These are phyloP conservation scores for Jacana jacana DNA, from an alignment of 2,113 vertebrate species.

Conservation along the genomic window DNA sequence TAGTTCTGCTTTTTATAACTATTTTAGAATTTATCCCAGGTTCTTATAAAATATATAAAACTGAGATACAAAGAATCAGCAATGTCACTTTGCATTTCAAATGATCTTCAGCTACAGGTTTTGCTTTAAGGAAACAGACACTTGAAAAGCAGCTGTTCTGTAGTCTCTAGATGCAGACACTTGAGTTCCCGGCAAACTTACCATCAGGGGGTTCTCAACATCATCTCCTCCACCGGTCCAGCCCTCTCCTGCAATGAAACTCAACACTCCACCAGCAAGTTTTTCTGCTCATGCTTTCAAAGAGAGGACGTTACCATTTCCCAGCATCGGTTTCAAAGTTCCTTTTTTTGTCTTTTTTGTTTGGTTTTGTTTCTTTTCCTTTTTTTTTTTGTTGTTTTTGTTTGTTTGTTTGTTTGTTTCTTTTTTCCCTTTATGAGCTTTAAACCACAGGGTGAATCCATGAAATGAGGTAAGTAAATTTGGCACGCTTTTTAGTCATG, in stretches of 20 bases:
- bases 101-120: conserved; percentile 78
- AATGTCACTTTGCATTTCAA: conserved; percentile 79
- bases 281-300: conserved; percentile 65
- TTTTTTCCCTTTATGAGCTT: conserved; percentile 72
- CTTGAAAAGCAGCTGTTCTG: conserved; percentile 75
- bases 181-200: conserved; percentile 72
- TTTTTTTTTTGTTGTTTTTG: rapidly evolving
- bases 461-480: conserved; percentile 96
- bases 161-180: conserved; percentile 72
- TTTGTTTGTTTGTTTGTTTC: too few species aligned
- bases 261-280: conserved; percentile 63
- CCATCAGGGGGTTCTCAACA: conserved; percentile 58
- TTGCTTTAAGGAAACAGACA: conserved; percentile 79
- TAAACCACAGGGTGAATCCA: conserved; percentile 83
- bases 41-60: conserved; percentile 85
- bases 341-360: not conserved
- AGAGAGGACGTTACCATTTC: conserved; percentile 56
- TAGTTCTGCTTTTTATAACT: conserved; percentile 70
- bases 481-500: conserved; percentile 88
- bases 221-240: conserved; percentile 69
- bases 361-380: not conserved
- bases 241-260: conserved; percentile 59
- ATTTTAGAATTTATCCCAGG: conserved; percentile 78
- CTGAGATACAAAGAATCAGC: conserved; percentile 80
- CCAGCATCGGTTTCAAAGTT: conserved; percentile 50